Percentiles rank a stretch among this genome's conserved stretches.
Evolutionary conservation across 2,113 vertebrate species (phyloP).

Genomic region (Megalops atlanticus): DNA sequence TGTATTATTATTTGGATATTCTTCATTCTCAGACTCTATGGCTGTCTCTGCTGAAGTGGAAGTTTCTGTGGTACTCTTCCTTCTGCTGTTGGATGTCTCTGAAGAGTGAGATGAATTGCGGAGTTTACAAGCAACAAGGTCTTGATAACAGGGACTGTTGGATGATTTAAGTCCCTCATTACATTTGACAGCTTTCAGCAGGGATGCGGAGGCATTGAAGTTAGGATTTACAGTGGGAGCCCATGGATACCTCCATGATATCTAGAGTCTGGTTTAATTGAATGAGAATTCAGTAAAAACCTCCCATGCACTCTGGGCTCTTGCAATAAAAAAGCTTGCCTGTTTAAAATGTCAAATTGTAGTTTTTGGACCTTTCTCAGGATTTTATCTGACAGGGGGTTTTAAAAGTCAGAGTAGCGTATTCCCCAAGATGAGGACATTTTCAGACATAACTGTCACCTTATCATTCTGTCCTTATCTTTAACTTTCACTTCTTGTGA

Average conservation of each 20-base stretch:
- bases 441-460: neutral
- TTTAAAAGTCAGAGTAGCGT: neutral
- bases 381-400: neutral
- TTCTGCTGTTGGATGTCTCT: neutral
- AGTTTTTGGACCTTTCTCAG: neutral
- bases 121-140: neutral
- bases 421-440: neutral
- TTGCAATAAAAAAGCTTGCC: conserved; percentile 1
- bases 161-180: neutral
- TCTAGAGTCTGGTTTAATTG: conserved; percentile 9
- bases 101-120: neutral
- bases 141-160: neutral
- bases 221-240: neutral
- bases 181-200: neutral
- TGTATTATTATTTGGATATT: too few species aligned
- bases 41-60: too few species aligned
- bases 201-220: conserved; percentile 8
- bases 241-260: neutral
- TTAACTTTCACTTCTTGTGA: neutral
- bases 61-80: neutral
- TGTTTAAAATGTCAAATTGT: neutral
- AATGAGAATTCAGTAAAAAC: neutral
- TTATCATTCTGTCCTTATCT: neutral
- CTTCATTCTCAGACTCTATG: too few species aligned
- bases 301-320: neutral